phyloP scores from a whole-genome alignment of 2,797 vertebrate genomes.

The Pelobates cultripes region DNA sequence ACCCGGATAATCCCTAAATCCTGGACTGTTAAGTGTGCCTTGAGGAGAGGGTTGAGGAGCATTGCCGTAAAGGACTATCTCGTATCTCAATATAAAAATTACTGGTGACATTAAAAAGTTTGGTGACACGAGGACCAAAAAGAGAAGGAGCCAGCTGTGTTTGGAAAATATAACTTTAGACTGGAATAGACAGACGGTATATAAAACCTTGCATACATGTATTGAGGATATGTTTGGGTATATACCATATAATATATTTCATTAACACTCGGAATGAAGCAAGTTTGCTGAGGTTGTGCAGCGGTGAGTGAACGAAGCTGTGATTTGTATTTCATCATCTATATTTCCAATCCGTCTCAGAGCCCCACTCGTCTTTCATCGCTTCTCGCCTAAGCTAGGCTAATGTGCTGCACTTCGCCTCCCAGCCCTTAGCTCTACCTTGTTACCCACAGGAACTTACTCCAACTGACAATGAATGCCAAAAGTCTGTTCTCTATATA shows the following conservation, averaged over 20 bases:
- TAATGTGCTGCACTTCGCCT: not conserved
- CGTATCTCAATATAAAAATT: too few relatives aligned
- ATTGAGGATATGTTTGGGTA: too few relatives aligned
- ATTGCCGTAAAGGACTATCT: too few relatives aligned
- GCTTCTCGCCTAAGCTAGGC: not conserved
- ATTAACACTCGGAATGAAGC: not conserved
- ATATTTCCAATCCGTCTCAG: not conserved
- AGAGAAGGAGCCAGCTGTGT: too few relatives aligned
- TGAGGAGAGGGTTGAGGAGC: too few relatives aligned
- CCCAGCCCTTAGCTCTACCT: not conserved
- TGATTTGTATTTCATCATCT: conserved; percentile 5
- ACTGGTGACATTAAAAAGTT: too few relatives aligned
- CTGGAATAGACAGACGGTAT: too few relatives aligned
- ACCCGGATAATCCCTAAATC: too few relatives aligned
- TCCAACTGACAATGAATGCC: not conserved
- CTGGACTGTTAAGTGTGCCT: too few relatives aligned
- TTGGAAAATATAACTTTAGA: too few relatives aligned
- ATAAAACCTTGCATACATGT: too few relatives aligned
- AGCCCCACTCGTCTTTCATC: not conserved
- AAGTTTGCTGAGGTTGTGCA: not conserved
- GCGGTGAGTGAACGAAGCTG: not conserved
- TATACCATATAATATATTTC: not conserved
- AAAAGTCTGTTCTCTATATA: not conserved
- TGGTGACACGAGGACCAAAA: too few relatives aligned
- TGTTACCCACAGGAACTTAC: not conserved